Evolutionary conservation across 2,888 invertebrate genomes (phyloP), one percentile per base, ranked within the genome.

Genomic region (Hypomecis atomaria): DNA sequence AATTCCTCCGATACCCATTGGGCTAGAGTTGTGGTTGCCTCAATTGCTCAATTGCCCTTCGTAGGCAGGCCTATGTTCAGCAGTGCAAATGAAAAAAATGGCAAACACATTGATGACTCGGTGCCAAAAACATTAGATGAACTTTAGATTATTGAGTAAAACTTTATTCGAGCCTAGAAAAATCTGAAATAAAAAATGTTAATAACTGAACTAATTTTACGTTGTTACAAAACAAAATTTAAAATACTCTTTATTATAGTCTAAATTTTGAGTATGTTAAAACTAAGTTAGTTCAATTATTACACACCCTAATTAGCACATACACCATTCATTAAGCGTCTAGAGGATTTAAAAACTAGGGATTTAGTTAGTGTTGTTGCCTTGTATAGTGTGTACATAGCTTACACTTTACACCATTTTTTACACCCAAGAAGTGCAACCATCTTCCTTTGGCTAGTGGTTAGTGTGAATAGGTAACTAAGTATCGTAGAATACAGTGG

Each of bases 261-360:
- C 23, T 2, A 2, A 23, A 23, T 23, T 23, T 23, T 23, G 23
- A 23, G 23, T 23, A 23, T 23, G 23, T 23, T 23, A 23, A 23
- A 23, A 23, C 23, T 23, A n/a, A 9, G 48, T 67, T 57, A 59
- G 61, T 62, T 68, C 66, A 67, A 57, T 42, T 59, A 63, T 60
- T 68, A n/a, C 33, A 75, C 69, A 69, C 37, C 52, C 54, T 64
- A 67, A 23, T 9, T 71, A 75, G 76, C 84, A 86, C 84, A 84
- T 70, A 79, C 76, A 85, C 81, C 87, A 87, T 85, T 78, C 82
- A 83, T 76, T 78, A 87, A 87, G 87, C 84, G 67, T 78, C 81
- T 84, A 83, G 69, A 66, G 68, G 56, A 47, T 13, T 57, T 48
- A 44, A 55, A 48, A 55, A 7, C 57, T 44, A 65, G 48, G 65